Base-by-base conservation (phyloP, 1,140 invertebrate species). In the Myzus persicae region DNA sequence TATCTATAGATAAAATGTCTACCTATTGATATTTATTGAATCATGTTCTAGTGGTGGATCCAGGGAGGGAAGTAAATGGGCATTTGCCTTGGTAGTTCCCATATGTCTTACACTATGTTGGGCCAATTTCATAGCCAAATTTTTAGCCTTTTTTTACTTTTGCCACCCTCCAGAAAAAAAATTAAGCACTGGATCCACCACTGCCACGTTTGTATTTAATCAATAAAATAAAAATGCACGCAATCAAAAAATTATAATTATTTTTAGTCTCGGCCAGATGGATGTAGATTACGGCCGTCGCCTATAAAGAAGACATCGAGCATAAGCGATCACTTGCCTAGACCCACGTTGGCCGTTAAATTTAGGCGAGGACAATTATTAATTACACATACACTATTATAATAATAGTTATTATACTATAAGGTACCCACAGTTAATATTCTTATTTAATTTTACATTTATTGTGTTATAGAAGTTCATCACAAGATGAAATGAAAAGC, bases 401-500 rank as follows among this genome's bases (percentile, higher is more conserved):
- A 8, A 82, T 8, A 22, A 38, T 0, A 82, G 0, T 20, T 38
- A 18, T 26, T 84, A 51, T 51, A 51, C 20, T 51, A 22, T 51
- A 40, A 24, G 24, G 7, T 40, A 18, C 14, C 46, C 5, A 40
- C 1, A 3, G 24, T 26, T 24, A 84, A 24, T 84, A 24, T 9
- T 26, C 9, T 24, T 42, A 67, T 20, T 3, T 20, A n/a, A 42
- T 82, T 59, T 31, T 4, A 87, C 38, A 7, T 20, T 26, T 2
- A 42, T 89, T n/a, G n/a, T n/a, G 6, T 84, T 36, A 22, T 38
- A 94, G 94, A 40, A 93, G 92, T 40, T 94, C 94, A 14, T 93
- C 94, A 36, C 94, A 94, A 94, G 94, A 94, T 38, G 93, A 94
- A 88, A 93, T 88, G 81, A 93, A 94, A 93, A 93, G 93, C 81